Conservation (phyloP, 1,140 invertebrate species). For the Aethina tumida region DNA sequence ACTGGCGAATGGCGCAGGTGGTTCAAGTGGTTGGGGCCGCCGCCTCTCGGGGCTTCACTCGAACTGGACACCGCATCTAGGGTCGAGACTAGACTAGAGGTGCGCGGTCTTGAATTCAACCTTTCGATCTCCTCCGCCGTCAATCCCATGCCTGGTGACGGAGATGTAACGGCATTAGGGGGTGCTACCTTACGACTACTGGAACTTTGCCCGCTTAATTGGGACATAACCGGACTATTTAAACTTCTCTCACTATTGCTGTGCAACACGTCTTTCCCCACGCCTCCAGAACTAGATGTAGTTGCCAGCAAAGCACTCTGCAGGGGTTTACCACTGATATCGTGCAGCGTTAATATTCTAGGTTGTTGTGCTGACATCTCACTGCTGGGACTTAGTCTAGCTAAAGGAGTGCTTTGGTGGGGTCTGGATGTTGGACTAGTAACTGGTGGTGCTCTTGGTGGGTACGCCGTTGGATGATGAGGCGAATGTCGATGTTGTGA, state of each 20-base stretch:
- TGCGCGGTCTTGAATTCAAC: slow-evolving; percentile 74
- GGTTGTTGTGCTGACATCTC: slow-evolving; percentile 86
- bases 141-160: slow-evolving; percentile 64
- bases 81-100: slow-evolving; percentile 83
- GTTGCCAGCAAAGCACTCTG: slow-evolving; percentile 81
- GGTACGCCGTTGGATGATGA: slow-evolving; percentile 54
- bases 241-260: slow-evolving; percentile 83
- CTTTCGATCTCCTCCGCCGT: slow-evolving; percentile 89
- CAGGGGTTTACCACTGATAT: slow-evolving; percentile 84
- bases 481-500: slow-evolving; percentile 64
- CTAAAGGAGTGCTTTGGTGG: slow-evolving; percentile 80
- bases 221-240: slow-evolving; percentile 85
- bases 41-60: slow-evolving; percentile 65
- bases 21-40: slow-evolving; percentile 44
- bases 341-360: slow-evolving; percentile 81
- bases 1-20: slow-evolving; percentile 59
- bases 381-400: slow-evolving; percentile 81
- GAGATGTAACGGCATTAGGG: slow-evolving; percentile 46
- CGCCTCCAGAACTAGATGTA: slow-evolving; percentile 73
- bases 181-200: slow-evolving; percentile 55
- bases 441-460: slow-evolving; percentile 58
- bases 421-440: slow-evolving; percentile 50
- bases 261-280: slow-evolving; percentile 71
- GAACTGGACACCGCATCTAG: slow-evolving; percentile 86
- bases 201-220: slow-evolving; percentile 73